Evolutionary conservation across 2,888 invertebrate genomes (phyloP).

Genomic region (Cantharis rufa): DNA sequence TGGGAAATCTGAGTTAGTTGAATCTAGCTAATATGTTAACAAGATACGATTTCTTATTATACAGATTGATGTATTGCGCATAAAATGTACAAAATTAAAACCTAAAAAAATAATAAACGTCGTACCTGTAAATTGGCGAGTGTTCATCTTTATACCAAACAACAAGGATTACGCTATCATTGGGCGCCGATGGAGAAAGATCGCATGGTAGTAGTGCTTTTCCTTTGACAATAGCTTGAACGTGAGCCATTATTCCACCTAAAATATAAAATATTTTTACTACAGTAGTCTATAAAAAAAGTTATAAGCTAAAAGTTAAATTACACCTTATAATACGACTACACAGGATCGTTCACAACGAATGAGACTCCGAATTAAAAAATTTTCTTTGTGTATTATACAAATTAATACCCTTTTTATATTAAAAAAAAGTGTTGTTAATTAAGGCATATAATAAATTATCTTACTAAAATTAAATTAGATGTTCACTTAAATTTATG

Average conservation of each 20-base stretch:
- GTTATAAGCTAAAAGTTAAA: background rate
- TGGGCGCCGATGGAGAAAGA: conserved; percentile 74
- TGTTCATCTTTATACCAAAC: conserved; percentile 90
- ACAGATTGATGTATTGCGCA: background rate
- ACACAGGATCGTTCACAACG: background rate
- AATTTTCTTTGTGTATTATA: background rate
- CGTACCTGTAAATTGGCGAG: conserved; percentile 86
- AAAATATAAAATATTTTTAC: conserved; percentile 44
- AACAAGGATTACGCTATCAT: conserved; percentile 81
- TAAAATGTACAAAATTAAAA: background rate
- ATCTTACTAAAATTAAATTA: background rate
- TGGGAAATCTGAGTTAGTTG: conserved; percentile 42
- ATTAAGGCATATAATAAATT: background rate
- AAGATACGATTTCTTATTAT: conserved; percentile 6
- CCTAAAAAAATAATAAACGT: conserved; percentile 11
- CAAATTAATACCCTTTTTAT: background rate
- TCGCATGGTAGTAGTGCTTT: conserved; percentile 86
- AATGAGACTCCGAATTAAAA: background rate
- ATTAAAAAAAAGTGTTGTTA: background rate
- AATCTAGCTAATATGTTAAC: conserved; percentile 36
- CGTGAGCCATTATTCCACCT: conserved; percentile 56
- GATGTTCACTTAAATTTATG: background rate
- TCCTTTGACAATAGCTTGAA: conserved; percentile 75
- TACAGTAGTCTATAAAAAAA: conserved; percentile 8
- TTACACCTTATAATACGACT: background rate